Base-by-base conservation (phyloP, 2,888 invertebrate species). In the Acanthosoma haemorrhoidale region DNA sequence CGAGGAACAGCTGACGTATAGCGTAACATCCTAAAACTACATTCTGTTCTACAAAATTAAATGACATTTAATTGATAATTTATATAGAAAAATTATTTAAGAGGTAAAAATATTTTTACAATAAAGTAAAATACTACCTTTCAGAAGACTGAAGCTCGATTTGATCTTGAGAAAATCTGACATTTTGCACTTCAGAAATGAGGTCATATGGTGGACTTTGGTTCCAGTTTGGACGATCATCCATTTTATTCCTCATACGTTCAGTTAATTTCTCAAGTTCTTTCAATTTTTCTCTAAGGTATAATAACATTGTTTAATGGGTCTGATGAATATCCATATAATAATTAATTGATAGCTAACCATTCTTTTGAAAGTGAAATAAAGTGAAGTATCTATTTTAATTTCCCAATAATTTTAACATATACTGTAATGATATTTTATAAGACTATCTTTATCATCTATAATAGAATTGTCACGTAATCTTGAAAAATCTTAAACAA, bases 171-270 rank as follows among this genome's bases (percentile, higher is more conserved):
- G 51, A n/a, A 25, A 51, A 51, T 5, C 25, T 51, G 11, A 51
- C 41, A 32, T 43, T 34, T 29, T 57, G 32, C 15, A 67, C 57
- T 32, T 67, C 67, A 34, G 43, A 4, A 51, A 67, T 51, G 13
- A 67, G 67, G 21, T 29, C 31, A 4, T 51, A 31, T 13, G 67
- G 67, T 18, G 67, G 34, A 31, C 67, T 67, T 21, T 34, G 18
- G 13, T 67, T 13, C 67, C 67, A 67, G 15, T 57, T 51, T 9
- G 34, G 16, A 0, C 67, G 43, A 36, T 21, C 21, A 11, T 43
- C 51, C 57, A 67, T 67, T 25, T 67, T 67, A 31, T 34, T 25
- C 18, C 36, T 67, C 67, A 67, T 67, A n/a, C 51, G 43, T 34
- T 67, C 34, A 8, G 67, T 67, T 32, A 67, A 34, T 32, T 57